Evolutionary conservation across 2,113 vertebrate genomes (phyloP).

Genomic region (Gadus chalcogrammus): DNA sequence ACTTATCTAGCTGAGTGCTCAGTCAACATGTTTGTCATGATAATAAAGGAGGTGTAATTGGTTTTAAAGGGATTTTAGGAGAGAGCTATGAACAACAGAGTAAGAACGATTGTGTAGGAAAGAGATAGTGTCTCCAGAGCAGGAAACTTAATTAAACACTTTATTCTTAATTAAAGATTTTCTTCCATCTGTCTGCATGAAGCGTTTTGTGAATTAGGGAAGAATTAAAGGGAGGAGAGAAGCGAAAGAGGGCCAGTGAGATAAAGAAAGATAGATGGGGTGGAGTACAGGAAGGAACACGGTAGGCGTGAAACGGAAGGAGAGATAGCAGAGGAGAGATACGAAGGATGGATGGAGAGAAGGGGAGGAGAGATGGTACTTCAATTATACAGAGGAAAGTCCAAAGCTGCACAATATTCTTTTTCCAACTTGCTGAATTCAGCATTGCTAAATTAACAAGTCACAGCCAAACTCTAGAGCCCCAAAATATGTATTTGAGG

Average conservation of each 20-base stretch:
- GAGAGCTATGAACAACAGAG: neutral
- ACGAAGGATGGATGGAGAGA: too few relatives aligned
- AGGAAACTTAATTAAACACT: constrained; percentile 66
- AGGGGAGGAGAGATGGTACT: too few relatives aligned
- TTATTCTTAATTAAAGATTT: constrained; percentile 21
- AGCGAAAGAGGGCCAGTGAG: constrained; percentile 9
- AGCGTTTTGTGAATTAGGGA: constrained; percentile 31
- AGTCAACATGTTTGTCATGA: too few relatives aligned
- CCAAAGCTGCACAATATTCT: too few relatives aligned
- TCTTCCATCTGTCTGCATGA: constrained; percentile 9
- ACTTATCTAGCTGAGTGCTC: too few relatives aligned
- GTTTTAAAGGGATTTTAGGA: neutral
- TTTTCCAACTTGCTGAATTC: too few relatives aligned
- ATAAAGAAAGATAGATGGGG: neutral
- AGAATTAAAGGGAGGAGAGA: constrained; percentile 12
- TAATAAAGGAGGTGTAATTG: too few relatives aligned
- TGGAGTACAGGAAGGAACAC: neutral
- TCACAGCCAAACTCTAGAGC: too few relatives aligned
- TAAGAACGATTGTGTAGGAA: constrained; percentile 32
- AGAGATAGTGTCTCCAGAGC: constrained; percentile 51
- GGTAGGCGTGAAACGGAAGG: neutral
- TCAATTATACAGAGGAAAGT: too few relatives aligned
- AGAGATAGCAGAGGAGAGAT: constrained; percentile 21
- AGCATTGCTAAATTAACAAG: too few relatives aligned
- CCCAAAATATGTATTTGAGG: too few relatives aligned